These are phyloP conservation scores for Burhinus bistriatus DNA, from an alignment of 2,113 vertebrate species.

Conservation along the genomic window DNA sequence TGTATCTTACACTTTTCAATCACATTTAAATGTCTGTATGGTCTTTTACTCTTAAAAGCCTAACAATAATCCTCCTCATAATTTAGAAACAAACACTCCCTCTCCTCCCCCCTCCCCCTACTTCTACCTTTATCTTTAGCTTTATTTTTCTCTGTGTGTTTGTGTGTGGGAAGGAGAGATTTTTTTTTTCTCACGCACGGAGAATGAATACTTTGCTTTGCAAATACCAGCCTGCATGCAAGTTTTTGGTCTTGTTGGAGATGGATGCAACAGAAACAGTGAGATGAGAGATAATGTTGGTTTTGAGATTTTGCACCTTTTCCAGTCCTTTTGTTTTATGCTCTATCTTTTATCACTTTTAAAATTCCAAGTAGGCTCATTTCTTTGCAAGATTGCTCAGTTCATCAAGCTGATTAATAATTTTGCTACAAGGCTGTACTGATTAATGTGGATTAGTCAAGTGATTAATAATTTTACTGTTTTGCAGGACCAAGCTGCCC, in stretches of 20 bases:
- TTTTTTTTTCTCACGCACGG: neutral
- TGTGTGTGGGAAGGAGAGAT: neutral
- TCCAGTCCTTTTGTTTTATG: neutral
- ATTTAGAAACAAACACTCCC: neutral
- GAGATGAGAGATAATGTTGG: neutral
- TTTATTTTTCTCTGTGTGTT: neutral
- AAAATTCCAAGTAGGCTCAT: conserved; percentile 63
- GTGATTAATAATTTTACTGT: conserved; percentile 70
- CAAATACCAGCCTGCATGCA: accelerated
- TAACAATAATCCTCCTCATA: neutral
- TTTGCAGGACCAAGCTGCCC: conserved; percentile 42
- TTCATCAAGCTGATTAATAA: conserved; percentile 71
- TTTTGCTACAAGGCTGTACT: conserved; percentile 50
- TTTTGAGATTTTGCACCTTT: conserved; percentile 15
- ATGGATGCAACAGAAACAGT: neutral
- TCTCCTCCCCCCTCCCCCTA: neutral
- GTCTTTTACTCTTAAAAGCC: neutral
- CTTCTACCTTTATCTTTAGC: neutral
- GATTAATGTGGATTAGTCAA: conserved; percentile 72
- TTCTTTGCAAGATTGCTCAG: conserved; percentile 55
- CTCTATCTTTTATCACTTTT: conserved; percentile 30
- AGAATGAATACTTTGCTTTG: neutral
- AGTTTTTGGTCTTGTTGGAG: neutral
- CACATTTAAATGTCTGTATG: neutral
- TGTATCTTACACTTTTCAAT: neutral